Percentiles rank a stretch among this genome's conserved stretches.
Conservation (phyloP, 2,888 invertebrate species). For the Corbicula japonica region DNA sequence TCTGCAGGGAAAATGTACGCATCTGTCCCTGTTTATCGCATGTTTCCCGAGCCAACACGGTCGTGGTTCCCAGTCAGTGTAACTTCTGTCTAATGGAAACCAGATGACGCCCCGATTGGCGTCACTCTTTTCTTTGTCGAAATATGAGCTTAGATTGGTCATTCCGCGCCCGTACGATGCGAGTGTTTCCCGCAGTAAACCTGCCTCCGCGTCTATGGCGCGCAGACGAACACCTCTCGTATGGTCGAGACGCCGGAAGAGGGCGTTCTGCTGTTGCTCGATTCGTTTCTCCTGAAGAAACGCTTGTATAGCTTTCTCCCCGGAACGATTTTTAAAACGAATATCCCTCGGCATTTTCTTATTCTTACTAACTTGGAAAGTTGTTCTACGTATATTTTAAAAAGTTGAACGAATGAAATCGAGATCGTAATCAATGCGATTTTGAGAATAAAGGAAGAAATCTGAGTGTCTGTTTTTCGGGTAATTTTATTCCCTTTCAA, state of each 20-base stretch:
- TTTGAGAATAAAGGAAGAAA: too few species aligned
- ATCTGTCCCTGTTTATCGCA: constrained; percentile 20
- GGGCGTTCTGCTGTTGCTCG: constrained; percentile 16
- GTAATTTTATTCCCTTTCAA: too few species aligned
- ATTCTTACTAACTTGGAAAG: too few species aligned
- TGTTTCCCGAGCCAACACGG: constrained; percentile 49
- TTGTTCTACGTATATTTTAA: too few species aligned
- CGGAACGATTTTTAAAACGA: constrained; percentile 14
- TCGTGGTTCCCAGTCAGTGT: constrained; percentile 44
- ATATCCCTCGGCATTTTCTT: constrained; percentile 12
- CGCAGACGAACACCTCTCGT: constrained; percentile 15
- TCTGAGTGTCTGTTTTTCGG: too few species aligned
- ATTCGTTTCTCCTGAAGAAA: constrained; percentile 41
- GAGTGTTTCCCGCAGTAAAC: constrained; percentile 16
- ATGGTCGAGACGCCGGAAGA: constrained; percentile 30
- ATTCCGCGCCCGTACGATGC: constrained; percentile 36
- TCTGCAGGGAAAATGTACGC: constrained; percentile 55
- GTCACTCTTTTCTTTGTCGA: constrained; percentile 13
- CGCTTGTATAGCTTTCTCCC: constrained; percentile 36
- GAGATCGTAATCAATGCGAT: too few species aligned
- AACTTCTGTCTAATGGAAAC: constrained; percentile 42
- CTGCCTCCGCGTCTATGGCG: constrained; percentile 22
- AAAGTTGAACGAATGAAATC: too few species aligned
- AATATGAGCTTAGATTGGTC: constrained; percentile 48
- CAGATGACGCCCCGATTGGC: constrained; percentile 28